Percentiles rank a stretch among this genome's conserved stretches.
Conservation (phyloP, 2,113 vertebrate genomes). For the Clarias gariepinus region DNA sequence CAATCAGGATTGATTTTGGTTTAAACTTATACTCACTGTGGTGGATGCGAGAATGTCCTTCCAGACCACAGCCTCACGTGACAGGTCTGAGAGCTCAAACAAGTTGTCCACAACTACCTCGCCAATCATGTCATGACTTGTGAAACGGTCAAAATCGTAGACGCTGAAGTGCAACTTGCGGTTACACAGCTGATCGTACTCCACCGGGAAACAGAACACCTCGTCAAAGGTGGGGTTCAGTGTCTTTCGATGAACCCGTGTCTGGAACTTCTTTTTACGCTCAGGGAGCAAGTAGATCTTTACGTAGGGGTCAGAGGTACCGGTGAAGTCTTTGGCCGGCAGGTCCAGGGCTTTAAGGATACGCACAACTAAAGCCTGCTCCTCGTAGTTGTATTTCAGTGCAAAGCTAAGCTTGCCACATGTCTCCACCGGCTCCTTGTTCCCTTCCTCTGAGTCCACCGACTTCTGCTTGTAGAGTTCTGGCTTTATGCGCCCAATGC, state of each 20-base stretch:
- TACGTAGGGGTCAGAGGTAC: constrained; percentile 95
- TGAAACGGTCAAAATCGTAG: constrained; percentile 98
- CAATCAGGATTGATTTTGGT: not conserved
- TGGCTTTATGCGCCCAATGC: constrained; percentile 95
- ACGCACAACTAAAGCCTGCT: constrained; percentile 86
- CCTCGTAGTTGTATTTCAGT: constrained; percentile 91
- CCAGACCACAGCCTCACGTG: constrained; percentile 93
- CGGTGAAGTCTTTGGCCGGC: constrained; percentile 93
- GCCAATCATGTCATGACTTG: constrained; percentile 98
- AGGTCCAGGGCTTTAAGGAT: constrained; percentile 94
- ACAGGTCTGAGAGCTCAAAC: constrained; percentile 96
- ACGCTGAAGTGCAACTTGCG: constrained; percentile 96
- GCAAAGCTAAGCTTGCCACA: constrained; percentile 96
- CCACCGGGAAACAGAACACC: constrained; percentile 90
- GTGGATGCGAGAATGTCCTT: constrained; percentile 95
- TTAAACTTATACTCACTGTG: constrained; percentile 80
- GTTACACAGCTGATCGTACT: constrained; percentile 89
- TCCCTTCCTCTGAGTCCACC: constrained; percentile 88
- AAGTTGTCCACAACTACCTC: constrained; percentile 98
- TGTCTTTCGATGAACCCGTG: constrained; percentile 94
- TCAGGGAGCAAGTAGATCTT: constrained; percentile 98
- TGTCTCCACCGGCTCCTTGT: constrained; percentile 80
- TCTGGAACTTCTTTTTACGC: constrained; percentile 98
- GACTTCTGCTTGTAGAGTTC: constrained; percentile 98
- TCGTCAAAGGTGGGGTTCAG: constrained; percentile 94